phyloP scores from a whole-genome alignment of 2,113 vertebrate genomes.

The Sterna hirundo region DNA sequence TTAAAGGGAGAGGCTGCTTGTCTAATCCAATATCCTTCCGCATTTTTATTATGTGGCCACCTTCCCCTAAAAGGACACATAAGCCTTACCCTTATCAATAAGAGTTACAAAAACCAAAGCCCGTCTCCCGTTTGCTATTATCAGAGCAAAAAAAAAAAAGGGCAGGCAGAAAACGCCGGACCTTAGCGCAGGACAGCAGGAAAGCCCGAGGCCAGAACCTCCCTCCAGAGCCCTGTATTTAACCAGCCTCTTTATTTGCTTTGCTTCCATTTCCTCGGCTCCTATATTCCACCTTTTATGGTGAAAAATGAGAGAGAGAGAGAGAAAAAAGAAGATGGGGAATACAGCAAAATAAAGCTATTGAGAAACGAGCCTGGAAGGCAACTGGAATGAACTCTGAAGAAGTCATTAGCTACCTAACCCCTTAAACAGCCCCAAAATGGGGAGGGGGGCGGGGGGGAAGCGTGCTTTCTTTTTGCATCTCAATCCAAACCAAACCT shows the following conservation, averaged over 20 bases:
- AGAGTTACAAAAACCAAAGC: background rate
- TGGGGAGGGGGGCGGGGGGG: background rate
- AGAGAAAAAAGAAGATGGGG: background rate
- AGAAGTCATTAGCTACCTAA: background rate
- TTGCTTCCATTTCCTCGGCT: background rate
- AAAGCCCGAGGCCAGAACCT: background rate
- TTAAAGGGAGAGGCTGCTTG: background rate
- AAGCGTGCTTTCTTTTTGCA: background rate
- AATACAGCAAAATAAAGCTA: background rate
- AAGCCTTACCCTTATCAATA: background rate
- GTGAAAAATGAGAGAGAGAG: slow-evolving; percentile 9
- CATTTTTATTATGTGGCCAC: background rate
- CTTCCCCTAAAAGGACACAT: background rate
- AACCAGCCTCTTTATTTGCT: background rate
- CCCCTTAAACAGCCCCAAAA: background rate
- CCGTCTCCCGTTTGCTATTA: background rate
- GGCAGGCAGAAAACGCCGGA: background rate
- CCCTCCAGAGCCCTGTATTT: background rate
- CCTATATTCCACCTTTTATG: background rate
- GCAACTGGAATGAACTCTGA: background rate
- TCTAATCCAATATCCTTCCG: background rate
- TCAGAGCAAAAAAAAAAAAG: background rate
- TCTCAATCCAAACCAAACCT: background rate
- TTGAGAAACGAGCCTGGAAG: background rate
- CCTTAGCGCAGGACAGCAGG: background rate